Evolutionary conservation across 2,888 invertebrate genomes (phyloP).

Genomic region (Odontocerum albicorne): DNA sequence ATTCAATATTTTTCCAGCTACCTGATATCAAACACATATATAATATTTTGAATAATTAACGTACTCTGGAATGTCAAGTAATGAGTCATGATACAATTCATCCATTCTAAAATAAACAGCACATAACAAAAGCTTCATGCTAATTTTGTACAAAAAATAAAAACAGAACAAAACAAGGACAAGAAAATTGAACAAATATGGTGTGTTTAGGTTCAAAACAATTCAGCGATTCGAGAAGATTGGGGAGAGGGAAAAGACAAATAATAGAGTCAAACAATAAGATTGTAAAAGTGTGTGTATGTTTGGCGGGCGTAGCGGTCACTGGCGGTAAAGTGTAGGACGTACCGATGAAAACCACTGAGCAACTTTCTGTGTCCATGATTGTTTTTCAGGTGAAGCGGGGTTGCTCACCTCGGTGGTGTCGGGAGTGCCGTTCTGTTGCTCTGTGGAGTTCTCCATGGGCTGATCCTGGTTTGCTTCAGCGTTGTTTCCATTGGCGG

Average conservation of each 20-base stretch:
- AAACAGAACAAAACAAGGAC: background rate
- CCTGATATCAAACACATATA: no score
- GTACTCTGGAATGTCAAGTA: no score
- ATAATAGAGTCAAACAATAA: constrained; percentile 12
- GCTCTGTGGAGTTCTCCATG: constrained; percentile 42
- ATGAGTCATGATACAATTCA: no score
- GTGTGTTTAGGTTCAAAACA: background rate
- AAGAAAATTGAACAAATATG: background rate
- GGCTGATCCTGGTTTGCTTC: constrained; percentile 45
- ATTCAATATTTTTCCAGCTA: no score
- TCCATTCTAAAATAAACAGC: no score
- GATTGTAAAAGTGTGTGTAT: constrained; percentile 26
- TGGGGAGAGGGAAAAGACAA: background rate
- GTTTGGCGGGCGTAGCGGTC: constrained; percentile 38
- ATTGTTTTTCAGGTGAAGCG: constrained; percentile 49
- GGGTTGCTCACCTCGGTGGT: constrained; percentile 47
- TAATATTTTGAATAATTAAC: no score
- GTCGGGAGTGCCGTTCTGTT: constrained; percentile 54
- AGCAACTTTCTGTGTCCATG: constrained; percentile 73
- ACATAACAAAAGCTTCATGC: no score
- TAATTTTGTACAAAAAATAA: no score
- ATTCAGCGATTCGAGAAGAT: constrained; percentile 13
- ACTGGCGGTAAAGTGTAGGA: constrained; percentile 41
- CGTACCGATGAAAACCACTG: constrained; percentile 73
- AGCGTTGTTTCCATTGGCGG: background rate